Evolutionary conservation across 2,113 vertebrate genomes (phyloP), one percentile per base, ranked within the genome.

Genomic region (Melierax canorus): DNA sequence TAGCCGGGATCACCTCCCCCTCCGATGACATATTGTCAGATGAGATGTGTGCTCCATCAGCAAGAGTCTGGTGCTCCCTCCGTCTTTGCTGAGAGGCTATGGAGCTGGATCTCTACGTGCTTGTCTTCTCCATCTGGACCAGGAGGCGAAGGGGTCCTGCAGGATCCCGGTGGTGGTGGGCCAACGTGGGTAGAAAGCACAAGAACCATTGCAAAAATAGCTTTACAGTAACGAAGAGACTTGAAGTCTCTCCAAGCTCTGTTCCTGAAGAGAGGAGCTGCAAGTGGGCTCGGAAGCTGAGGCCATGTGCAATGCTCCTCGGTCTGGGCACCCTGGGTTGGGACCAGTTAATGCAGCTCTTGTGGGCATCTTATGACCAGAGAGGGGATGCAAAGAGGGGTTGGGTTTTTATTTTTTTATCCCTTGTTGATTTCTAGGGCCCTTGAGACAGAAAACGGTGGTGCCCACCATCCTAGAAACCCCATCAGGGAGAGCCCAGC

Each of bases 291-390:
- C 10, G 11, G 16, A 32, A 85, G 18, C 8, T 30, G 18, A 83
- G 64, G 16, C 20, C n/a, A 12, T 0, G 4, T 19, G 5, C 11
- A 7, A 5, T 1, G 6, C 19, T 62, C 43, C 55, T 79, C 1
- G 9, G 9, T 41, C 4, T 43, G 29, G 45, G 6, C 36, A 55
- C 55, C n/a, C 71, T 41, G n/a, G 26, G 6, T 4, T 79, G n/a
- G 19, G 7, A 55, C 3, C 2, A 17, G 16, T 21, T 62, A 45
- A 11, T 8, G 32, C 32, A 67, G 32, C 20, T 56, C 14, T 72
- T 69, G 10, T 9, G 6, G 36, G 6, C 53, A 81, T 8, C 30
- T 80, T 67, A 15, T 2, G 15, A 34, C 20, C 14, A 68, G 19
- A 66, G 7, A 12, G 26, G 2, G 64, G 27, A 6, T 63, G 15